Base-by-base conservation (phyloP, 2,113 vertebrate species). In the Labrus mixtus region DNA sequence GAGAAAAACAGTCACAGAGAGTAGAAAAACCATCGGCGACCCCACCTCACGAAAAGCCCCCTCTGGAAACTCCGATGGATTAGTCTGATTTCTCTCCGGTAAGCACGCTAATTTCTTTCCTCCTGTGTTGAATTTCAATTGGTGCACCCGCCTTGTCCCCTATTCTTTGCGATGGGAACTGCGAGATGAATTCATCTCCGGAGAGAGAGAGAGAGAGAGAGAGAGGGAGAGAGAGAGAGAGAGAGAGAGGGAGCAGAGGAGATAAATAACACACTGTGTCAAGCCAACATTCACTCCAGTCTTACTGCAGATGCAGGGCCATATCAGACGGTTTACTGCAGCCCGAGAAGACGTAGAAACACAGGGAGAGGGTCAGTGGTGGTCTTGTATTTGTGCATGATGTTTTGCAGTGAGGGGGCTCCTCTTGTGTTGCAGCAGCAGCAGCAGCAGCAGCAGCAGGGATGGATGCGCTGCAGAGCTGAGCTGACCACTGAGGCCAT, bases 401-500 rank as follows among this genome's bases (percentile, higher is more conserved):
- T 89, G 90, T 88, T 88, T 90, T 89, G 93, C 87, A 81, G 74
- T 60, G 90, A 79, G 82, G 76, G 51, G 45, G 82, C 48, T 51
- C 86, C 80, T 84, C 72, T 76, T 76, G 76, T 88, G 74, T 84
- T 89, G 85, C 82, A 78, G 85, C 79, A 64, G 74, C 22, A 33
- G 29, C 29, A 33, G 29, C 29, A 33, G 29, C 29, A 33, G 29
- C 29, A 86, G 91, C 83, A 88, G 89, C 78, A 87, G 85, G 83
- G 89, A 91, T 90, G 91, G 90, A 93, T 91, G 88, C 92, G 93
- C 91, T 92, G 92, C 90, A 90, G 90, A 93, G 65, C 68, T 73
- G 84, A 78, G 78, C 77, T 90, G 91, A 89, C 90, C 87, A 86
- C 79, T 75, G 81, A 90, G 84, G 84, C 85, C 86, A 81, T 22